These are phyloP conservation scores for Orchesella flavescens DNA, from an alignment of 2,888 invertebrate species.

Conservation along the genomic window DNA sequence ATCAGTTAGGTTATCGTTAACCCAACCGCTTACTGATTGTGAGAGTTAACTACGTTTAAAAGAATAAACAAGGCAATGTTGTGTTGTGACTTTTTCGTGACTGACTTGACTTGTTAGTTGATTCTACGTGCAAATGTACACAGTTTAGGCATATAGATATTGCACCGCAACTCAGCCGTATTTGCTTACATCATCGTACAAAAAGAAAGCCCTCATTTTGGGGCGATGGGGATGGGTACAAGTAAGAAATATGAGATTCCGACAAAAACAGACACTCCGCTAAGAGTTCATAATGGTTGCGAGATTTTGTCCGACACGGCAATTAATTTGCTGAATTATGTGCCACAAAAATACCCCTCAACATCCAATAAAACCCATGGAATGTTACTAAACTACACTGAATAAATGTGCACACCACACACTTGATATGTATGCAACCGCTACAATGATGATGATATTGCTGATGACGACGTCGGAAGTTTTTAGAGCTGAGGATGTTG, in stretches of 20 bases:
- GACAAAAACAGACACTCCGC: conserved; percentile 71
- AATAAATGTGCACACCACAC: conserved; percentile 14
- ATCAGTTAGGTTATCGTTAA: too few relatives aligned
- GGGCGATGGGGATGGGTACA: conserved; percentile 50
- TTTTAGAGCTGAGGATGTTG: conserved; percentile 27
- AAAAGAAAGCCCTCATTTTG: conserved; percentile 15
- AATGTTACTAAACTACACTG: conserved; percentile 26
- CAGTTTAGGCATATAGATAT: background rate
- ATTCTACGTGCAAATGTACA: background rate
- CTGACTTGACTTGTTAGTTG: background rate
- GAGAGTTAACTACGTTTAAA: too few relatives aligned
- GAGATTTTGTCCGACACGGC: conserved; percentile 71
- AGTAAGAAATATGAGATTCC: conserved; percentile 70
- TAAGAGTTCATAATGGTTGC: conserved; percentile 71
- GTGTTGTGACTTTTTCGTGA: background rate
- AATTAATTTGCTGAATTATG: conserved; percentile 72
- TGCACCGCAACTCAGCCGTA: background rate
- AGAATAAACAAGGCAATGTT: background rate
- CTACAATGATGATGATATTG: conserved; percentile 23
- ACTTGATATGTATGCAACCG: conserved; percentile 1
- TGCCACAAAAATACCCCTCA: conserved; percentile 68
- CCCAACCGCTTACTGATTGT: too few relatives aligned
- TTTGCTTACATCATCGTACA: background rate
- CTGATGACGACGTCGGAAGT: conserved; percentile 36
- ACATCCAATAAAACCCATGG: conserved; percentile 43